Evolutionary conservation across 2,113 vertebrate genomes (phyloP).

Genomic region (Illadopsis cleaveri): DNA sequence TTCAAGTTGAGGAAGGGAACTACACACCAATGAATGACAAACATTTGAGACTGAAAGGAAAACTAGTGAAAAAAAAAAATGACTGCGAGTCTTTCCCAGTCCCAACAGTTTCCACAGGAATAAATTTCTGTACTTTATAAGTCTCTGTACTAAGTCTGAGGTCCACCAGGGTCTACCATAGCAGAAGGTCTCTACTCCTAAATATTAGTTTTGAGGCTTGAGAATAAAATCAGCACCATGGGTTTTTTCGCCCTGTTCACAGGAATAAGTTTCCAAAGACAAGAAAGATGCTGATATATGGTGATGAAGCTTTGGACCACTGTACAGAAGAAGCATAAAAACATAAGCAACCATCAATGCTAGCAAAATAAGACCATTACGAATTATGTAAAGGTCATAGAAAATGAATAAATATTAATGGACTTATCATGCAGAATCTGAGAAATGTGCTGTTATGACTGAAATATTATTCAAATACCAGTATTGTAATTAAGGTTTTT

Average conservation of each 20-base stretch:
- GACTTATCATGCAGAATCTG: constrained; percentile 72
- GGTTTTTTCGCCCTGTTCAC: background rate
- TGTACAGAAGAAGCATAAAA: constrained; percentile 2
- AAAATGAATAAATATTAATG: constrained; percentile 79
- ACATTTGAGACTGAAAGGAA: background rate
- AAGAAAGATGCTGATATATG: background rate
- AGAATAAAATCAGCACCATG: background rate
- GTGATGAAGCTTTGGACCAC: background rate
- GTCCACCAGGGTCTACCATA: background rate
- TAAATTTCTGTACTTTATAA: background rate
- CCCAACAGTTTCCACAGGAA: background rate
- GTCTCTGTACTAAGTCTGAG: background rate
- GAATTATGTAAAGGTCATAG: constrained; percentile 75
- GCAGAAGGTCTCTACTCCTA: background rate
- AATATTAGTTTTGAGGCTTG: background rate
- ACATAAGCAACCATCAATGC: constrained; percentile 63
- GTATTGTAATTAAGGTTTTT: constrained; percentile 73
- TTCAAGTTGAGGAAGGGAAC: background rate
- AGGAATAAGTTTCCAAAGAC: background rate
- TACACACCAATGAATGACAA: background rate
- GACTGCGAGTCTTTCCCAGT: background rate
- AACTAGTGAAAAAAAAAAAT: background rate
- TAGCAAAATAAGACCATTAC: constrained; percentile 66
- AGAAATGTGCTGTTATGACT: constrained; percentile 74
- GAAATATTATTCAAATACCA: constrained; percentile 79